These are phyloP conservation scores for Aspidiotus destructor DNA, from an alignment of 2,888 invertebrate genomes.

Conservation along the genomic window DNA sequence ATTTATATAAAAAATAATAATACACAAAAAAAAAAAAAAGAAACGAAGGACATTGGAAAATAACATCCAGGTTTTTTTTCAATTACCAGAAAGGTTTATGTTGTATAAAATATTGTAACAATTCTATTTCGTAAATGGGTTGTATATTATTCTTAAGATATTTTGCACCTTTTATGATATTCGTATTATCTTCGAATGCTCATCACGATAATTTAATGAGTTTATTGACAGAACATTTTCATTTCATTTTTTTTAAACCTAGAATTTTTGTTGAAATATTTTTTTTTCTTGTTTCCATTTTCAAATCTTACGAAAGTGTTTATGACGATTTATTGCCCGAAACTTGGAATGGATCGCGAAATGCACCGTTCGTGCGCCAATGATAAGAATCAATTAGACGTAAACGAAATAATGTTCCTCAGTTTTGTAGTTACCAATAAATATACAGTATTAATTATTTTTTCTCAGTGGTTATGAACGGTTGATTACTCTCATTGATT, in stretches of 20 bases:
- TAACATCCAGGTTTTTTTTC: too few species aligned
- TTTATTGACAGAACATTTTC: neutral
- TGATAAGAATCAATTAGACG: neutral
- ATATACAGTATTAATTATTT: neutral
- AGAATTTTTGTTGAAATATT: neutral
- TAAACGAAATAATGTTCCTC: neutral
- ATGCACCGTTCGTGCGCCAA: neutral
- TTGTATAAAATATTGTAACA: neutral
- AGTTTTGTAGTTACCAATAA: slow-evolving; percentile 2
- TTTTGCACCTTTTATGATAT: slow-evolving; percentile 26
- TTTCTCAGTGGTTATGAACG: neutral
- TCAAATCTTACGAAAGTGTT: neutral
- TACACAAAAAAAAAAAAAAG: neutral
- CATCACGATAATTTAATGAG: slow-evolving; percentile 17
- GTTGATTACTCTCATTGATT: neutral
- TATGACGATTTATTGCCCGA: too few species aligned
- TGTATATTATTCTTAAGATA: slow-evolving; percentile 25
- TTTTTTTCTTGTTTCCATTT: slow-evolving; percentile 1
- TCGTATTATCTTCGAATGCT: slow-evolving; percentile 21
- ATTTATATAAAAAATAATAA: slow-evolving; percentile 15
- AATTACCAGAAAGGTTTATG: too few species aligned
- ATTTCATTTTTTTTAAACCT: neutral
- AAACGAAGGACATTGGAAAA: too few species aligned
- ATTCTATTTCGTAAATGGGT: slow-evolving; percentile 23
- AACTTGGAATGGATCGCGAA: too few species aligned